These are phyloP conservation scores for Nilaparvata lugens DNA, from an alignment of 1,140 invertebrate species.

Conservation along the genomic window DNA sequence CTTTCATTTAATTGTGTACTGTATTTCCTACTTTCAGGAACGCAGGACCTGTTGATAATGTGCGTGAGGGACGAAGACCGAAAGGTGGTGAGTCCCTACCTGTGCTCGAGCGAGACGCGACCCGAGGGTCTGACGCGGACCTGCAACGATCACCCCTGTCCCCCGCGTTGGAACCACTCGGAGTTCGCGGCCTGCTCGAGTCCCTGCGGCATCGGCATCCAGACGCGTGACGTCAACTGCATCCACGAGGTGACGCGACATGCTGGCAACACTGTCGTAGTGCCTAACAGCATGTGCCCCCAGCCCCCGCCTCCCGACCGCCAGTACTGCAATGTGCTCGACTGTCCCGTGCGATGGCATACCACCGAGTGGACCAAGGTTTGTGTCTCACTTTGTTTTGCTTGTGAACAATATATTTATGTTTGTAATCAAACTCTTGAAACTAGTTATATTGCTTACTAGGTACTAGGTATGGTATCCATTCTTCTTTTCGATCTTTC, in stretches of 20 bases:
- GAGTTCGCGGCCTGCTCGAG: conserved; percentile 58
- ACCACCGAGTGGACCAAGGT: conserved; percentile 72
- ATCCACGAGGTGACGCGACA: conserved; percentile 86
- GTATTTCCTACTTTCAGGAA: conserved; percentile 40
- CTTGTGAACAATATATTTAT: too few species aligned
- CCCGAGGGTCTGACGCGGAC: conserved; percentile 82
- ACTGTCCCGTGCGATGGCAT: conserved; percentile 83
- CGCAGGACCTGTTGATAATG: conserved; percentile 82
- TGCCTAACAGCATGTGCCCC: conserved; percentile 83
- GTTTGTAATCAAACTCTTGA: too few species aligned
- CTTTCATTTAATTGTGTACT: too few species aligned
- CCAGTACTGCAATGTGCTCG: conserved; percentile 83
- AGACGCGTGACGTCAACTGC: conserved; percentile 78
- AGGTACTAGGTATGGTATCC: too few species aligned
- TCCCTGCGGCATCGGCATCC: conserved; percentile 67
- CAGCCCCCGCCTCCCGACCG: conserved; percentile 74
- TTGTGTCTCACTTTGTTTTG: conserved; percentile 3
- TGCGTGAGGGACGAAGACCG: conserved; percentile 80
- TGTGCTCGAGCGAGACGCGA: conserved; percentile 66
- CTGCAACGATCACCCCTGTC: conserved; percentile 89
- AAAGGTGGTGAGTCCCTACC: conserved; percentile 69
- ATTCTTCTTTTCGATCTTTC: too few species aligned
- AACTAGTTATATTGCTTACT: too few species aligned
- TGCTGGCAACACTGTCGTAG: conserved; percentile 72
- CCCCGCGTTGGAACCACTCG: conserved; percentile 78